Base-by-base conservation (phyloP, 2,113 vertebrate species). In the Lates calcarifer region DNA sequence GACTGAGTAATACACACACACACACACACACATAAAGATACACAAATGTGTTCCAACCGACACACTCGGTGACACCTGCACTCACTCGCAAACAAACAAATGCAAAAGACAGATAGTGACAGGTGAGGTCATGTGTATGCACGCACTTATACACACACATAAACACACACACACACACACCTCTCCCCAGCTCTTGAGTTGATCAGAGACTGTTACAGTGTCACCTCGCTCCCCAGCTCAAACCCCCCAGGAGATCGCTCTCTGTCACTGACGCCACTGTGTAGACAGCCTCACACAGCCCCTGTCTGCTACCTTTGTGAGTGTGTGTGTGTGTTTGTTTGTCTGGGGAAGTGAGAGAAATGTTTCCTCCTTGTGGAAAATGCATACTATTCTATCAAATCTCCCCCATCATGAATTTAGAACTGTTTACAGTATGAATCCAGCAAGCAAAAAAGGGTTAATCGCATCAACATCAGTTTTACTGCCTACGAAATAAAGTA, bases 161-260 rank as follows among this genome's bases (percentile, higher is more conserved):
- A 74, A 56, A 69, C 64, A 83, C 66, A 65, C 69, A n/a, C n/a
- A n/a, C n/a, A n/a, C n/a, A 28, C 73, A 55, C 76, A 84, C 78
- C 76, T 49, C 14, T 69, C 41, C 26, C 5, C 60, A 51, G 88
- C 75, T 89, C 76, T 61, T 35, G 66, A 84, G 87, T 83, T 93
- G 89, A 94, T 90, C 89, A 90, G 86, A 86, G 83, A 85, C 84
- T 84, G 86, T 85, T 89, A 78, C 79, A 88, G 86, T 86, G 84
- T 88, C 91, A 87, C 80, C 88, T 90, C 74, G 14, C 66, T 91
- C 82, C 84, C 78, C 47, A 66, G 71, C 87, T 88, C 81, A 81
- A 86, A 79, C 82, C 82, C 82, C 79, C 57, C 77, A 79, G 79
- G 88, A 92, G 91, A 82, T 79, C 56, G 14, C 80, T 91, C 82